Percentiles rank a stretch among this genome's conserved stretches.
phyloP scores from a whole-genome alignment of 2,113 vertebrate species.

The Labeo rohita region DNA sequence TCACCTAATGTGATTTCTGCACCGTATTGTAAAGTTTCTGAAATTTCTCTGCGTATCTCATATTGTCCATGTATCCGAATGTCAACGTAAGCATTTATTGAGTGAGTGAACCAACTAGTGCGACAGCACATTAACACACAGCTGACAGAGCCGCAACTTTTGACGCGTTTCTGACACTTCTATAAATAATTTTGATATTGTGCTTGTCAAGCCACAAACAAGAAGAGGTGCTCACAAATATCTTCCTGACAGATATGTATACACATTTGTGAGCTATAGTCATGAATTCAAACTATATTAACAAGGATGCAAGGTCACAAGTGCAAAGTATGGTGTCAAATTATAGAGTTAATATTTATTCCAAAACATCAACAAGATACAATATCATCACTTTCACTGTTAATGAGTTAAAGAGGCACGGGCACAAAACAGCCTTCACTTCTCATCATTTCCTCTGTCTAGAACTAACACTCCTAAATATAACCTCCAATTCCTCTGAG shows the following conservation, averaged over 20 bases:
- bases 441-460: neutral
- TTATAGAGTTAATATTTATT: neutral
- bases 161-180: constrained; percentile 15
- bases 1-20: neutral
- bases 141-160: constrained; percentile 6
- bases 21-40: neutral
- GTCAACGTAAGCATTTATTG: neutral
- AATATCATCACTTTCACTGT: neutral
- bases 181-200: constrained; percentile 28
- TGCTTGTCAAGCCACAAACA: constrained; percentile 23
- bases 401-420: neutral
- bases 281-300: neutral
- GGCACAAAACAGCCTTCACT: neutral
- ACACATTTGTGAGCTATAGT: neutral
- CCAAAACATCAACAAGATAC: neutral
- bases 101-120: constrained; percentile 16
- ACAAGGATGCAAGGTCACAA: neutral
- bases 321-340: neutral
- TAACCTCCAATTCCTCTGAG: neutral
- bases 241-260: constrained; percentile 1
- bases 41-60: neutral
- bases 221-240: constrained; percentile 17
- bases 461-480: neutral
- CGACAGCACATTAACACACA: neutral
- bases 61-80: neutral